Conservation (phyloP, 2,797 vertebrate genomes). For the Leuciscus waleckii region DNA sequence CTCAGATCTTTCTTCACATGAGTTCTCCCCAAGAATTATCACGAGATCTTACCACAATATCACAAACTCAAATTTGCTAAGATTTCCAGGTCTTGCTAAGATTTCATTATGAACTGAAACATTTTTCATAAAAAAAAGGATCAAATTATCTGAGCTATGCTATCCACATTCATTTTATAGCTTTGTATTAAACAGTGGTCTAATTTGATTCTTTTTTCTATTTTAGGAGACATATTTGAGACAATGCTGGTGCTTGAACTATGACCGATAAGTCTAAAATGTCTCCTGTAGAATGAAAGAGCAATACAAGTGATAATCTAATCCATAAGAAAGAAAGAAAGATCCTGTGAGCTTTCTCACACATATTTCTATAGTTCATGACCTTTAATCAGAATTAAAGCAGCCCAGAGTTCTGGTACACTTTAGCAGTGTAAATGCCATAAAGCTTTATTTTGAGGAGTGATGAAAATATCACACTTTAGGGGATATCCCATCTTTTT, state of each 20-base stretch:
- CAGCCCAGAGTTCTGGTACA: too few relatives aligned
- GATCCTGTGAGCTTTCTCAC: background rate
- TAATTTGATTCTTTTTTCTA: background rate
- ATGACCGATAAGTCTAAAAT: background rate
- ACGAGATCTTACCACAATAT: background rate
- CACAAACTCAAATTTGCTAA: background rate
- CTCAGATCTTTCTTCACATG: background rate
- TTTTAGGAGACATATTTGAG: background rate
- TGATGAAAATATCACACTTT: background rate
- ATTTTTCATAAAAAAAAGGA: background rate
- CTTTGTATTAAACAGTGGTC: background rate
- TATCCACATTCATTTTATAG: background rate
- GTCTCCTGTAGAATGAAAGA: background rate
- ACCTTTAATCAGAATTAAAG: conserved; percentile 8
- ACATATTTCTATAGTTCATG: background rate
- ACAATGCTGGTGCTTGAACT: background rate
- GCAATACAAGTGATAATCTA: background rate
- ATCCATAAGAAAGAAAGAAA: background rate
- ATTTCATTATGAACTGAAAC: conserved; percentile 5
- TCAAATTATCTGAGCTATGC: background rate
- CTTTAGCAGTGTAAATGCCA: background rate
- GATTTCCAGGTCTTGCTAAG: conserved; percentile 1
- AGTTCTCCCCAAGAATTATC: background rate
- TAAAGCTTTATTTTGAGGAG: background rate
- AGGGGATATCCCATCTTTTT: background rate